phyloP scores from a whole-genome alignment of 1,140 invertebrate species.

The Eumeta japonica region DNA sequence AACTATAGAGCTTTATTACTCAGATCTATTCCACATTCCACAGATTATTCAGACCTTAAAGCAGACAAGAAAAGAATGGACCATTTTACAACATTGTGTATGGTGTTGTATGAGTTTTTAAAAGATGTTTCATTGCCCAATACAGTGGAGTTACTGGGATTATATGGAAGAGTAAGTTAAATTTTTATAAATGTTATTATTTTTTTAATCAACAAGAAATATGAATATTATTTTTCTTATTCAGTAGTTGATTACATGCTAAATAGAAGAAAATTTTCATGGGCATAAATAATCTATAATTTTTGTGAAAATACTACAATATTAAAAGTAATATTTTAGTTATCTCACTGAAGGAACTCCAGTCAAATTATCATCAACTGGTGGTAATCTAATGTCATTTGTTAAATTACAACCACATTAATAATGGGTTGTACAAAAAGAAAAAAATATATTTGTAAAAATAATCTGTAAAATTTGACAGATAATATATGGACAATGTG shows the following conservation, averaged over 20 bases:
- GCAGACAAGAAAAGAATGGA: constrained; percentile 70
- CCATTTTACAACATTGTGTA: constrained; percentile 69
- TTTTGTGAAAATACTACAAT: too few relatives aligned
- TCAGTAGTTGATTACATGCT: too few relatives aligned
- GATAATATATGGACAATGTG: too few relatives aligned
- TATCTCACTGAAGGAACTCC: too few relatives aligned
- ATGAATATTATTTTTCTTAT: too few relatives aligned
- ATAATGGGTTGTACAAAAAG: too few relatives aligned
- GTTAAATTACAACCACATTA: too few relatives aligned
- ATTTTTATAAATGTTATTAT: constrained; percentile 5
- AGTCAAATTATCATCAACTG: too few relatives aligned
- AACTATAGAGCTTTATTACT: neutral
- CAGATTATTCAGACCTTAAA: constrained; percentile 79
- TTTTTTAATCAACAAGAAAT: neutral
- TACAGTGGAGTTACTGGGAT: constrained; percentile 72
- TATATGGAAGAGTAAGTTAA: constrained; percentile 74
- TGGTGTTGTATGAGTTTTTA: constrained; percentile 68
- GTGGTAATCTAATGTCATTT: too few relatives aligned
- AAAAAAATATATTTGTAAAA: too few relatives aligned
- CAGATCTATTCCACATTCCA: constrained; percentile 23
- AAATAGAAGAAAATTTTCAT: neutral
- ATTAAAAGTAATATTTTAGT: too few relatives aligned
- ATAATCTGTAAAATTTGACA: too few relatives aligned
- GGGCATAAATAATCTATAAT: neutral
- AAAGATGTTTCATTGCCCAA: constrained; percentile 68